Evolutionary conservation across 2,888 invertebrate species (phyloP).

Genomic region (Mycalesis mineus): DNA sequence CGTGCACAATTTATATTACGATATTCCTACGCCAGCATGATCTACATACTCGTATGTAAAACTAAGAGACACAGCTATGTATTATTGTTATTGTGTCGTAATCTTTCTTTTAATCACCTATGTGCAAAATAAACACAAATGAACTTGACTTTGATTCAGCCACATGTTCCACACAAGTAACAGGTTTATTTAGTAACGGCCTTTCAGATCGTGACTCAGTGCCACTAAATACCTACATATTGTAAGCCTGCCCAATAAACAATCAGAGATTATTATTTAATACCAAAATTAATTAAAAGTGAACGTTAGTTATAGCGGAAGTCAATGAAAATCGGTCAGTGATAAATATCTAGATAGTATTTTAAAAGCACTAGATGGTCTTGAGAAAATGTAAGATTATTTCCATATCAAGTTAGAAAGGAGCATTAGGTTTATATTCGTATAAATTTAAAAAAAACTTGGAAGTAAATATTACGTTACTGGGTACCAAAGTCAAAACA

Average conservation of each 20-base stretch:
- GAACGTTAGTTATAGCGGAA: background rate
- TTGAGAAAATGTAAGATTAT: no score
- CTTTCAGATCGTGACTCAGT: background rate
- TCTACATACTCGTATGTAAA: no score
- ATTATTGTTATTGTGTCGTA: no score
- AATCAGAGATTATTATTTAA: background rate
- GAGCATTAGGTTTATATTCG: no score
- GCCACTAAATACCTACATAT: background rate
- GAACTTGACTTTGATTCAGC: conserved; percentile 7
- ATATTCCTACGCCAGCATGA: no score
- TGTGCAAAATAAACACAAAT: background rate
- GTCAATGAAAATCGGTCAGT: background rate
- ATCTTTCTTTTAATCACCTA: no score
- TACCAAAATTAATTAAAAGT: conserved; percentile 1
- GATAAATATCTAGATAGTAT: background rate
- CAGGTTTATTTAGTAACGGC: conserved; percentile 1
- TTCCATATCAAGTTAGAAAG: no score
- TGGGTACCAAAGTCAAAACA: no score
- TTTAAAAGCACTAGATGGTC: background rate
- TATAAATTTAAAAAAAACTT: no score
- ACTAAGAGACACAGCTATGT: no score
- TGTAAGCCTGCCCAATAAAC: background rate
- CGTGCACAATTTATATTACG: no score
- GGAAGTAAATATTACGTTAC: no score
- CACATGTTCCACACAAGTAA: background rate